A percentile compares a stretch with the other conserved stretches of the same genome.
phyloP scores from a whole-genome alignment of 2,797 vertebrate genomes.

The Chloroceryle amazona region DNA sequence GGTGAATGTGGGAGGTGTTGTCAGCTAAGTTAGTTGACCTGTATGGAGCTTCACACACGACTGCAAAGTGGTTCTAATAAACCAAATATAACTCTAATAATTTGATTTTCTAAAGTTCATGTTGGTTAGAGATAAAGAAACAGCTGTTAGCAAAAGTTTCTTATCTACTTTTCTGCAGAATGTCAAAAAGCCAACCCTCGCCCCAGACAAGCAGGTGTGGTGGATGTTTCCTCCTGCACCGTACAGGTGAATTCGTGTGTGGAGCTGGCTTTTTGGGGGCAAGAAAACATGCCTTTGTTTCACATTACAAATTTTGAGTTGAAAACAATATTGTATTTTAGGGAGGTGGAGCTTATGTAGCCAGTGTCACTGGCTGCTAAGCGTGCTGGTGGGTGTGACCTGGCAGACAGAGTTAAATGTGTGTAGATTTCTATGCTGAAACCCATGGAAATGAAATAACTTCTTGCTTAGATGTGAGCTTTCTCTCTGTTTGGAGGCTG shows the following conservation, averaged over 20 bases:
- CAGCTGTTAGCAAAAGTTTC: neutral
- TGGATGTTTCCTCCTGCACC: conserved; percentile 16
- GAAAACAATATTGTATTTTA: neutral
- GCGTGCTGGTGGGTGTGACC: neutral
- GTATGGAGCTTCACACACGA: neutral
- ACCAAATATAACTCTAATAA: neutral
- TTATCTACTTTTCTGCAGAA: conserved; percentile 44
- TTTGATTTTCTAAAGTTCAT: neutral
- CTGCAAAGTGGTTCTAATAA: neutral
- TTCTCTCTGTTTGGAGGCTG: neutral
- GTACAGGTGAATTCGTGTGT: conserved; percentile 19
- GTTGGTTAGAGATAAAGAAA: neutral
- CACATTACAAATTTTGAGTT: neutral
- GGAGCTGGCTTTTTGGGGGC: neutral
- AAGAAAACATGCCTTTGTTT: neutral
- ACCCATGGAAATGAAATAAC: neutral
- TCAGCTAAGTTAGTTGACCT: neutral
- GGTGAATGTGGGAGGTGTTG: neutral
- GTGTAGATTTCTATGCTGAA: neutral
- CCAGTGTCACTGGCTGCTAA: neutral
- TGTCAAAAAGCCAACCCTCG: neutral
- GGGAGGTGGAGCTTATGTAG: neutral
- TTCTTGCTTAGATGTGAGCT: neutral
- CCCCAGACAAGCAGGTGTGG: neutral
- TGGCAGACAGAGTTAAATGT: neutral